Evolutionary conservation across 2,113 vertebrate species (phyloP), one percentile per base, ranked within the genome.

Genomic region (Rynchops niger): DNA sequence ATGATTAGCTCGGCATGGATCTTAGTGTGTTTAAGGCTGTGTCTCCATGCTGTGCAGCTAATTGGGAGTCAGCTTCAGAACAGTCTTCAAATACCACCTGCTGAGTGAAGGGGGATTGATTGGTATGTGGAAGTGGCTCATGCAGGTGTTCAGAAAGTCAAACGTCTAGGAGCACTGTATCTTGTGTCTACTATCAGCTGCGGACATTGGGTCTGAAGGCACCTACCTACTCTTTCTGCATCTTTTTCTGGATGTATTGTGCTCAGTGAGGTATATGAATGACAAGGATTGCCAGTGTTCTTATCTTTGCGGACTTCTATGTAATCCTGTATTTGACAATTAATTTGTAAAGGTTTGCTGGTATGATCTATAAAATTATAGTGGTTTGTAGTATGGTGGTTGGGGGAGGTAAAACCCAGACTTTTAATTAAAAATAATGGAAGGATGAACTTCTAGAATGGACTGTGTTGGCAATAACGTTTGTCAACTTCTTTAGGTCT

Each of bases 31-130:
- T 97, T 94, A 87, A 59, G 88, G 66, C 82, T 72, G 65, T 47
- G 93, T 82, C 71, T 84, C 71, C 88, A 32, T 86, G 84, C 93
- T 97, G 93, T 87, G 50, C 80, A 91, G 92, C 90, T 95, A 90
- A 96, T 86, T 92, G 94, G 81, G 45, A 95, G 52, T 70, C 58
- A 34, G 29, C 90, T 93, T 95, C 78, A 96, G 78, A 95, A 32
- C 62, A 85, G 84, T 45, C 74, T 95, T 45, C 71, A 62, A 2
- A 58, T 88, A 61, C 55, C 32, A 47, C 96, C 69, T 96, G 63
- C 92, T 91, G 92, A 86, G 80, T 55, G 83, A 86, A 40, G 81
- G 38, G 78, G 59, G 65, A 86, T 96, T 90, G 88, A 69, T 82
- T 94, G 80, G 9, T 88, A 25, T n/a, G 19, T 86, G 69, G 83